Conservation (phyloP, 2,888 invertebrate genomes). For the Eupithecia subfuscata region DNA sequence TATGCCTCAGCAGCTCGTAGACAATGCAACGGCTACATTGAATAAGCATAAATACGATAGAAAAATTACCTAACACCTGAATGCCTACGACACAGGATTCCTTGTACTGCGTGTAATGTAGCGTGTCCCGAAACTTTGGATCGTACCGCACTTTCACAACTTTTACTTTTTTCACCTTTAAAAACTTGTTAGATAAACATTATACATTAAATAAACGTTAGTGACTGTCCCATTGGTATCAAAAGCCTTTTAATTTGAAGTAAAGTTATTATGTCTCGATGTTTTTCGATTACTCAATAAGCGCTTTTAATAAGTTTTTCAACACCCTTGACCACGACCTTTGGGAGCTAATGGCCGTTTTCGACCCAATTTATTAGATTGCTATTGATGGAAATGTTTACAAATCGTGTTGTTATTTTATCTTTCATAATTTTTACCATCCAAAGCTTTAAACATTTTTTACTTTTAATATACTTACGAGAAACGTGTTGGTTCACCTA, state of each 20-base stretch:
- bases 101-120: too few relatives aligned
- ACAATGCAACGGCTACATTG: too few relatives aligned
- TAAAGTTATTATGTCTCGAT: background rate
- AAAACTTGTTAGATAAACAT: background rate
- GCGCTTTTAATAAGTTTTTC: background rate
- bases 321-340: background rate
- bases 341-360: background rate
- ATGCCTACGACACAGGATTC: too few relatives aligned
- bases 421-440: background rate
- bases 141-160: too few relatives aligned
- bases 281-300: background rate
- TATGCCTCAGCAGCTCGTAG: too few relatives aligned
- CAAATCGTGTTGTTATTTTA: background rate
- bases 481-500: background rate
- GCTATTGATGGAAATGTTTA: background rate
- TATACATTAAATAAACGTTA: background rate
- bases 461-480: background rate
- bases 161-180: too few relatives aligned
- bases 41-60: too few relatives aligned
- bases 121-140: too few relatives aligned
- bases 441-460: background rate
- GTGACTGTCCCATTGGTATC: background rate
- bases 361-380: background rate
- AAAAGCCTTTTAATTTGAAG: constrained; percentile 3
- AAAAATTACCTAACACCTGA: too few relatives aligned